A percentile compares a stretch with the other conserved stretches of the same genome.
Conservation (phyloP, 53 echinoderm and acorn worm genomes). For the Mesocentrotus franciscanus region DNA sequence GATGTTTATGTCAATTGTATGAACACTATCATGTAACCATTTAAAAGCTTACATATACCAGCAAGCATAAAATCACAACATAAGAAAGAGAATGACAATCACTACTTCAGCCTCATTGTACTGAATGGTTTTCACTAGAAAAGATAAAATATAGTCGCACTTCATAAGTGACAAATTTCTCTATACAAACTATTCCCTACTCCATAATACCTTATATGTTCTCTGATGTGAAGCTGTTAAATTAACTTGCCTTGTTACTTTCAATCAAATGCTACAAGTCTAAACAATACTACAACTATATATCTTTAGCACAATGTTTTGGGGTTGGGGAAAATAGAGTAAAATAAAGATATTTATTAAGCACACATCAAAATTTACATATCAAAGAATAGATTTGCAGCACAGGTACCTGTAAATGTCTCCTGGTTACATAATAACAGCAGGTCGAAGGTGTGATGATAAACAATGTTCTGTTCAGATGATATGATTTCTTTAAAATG, state of each 20-base stretch:
- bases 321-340: background rate
- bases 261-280: background rate
- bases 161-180: background rate
- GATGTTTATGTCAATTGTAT: background rate
- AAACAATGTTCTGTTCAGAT: background rate
- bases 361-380: background rate
- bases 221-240: background rate
- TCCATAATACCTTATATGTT: background rate
- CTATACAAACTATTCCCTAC: background rate
- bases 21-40: background rate
- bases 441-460: background rate
- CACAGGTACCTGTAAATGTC: too few relatives aligned
- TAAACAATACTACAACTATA: background rate
- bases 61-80: background rate
- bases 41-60: background rate
- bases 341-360: background rate
- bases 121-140: background rate
- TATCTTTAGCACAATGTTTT: too few relatives aligned
- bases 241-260: background rate
- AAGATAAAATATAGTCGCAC: background rate
- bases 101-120: background rate
- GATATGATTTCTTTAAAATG: background rate
- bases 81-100: background rate
- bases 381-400: too few relatives aligned
- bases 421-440: background rate